These are phyloP conservation scores for Aquatica leii DNA, from an alignment of 2,888 invertebrate genomes.

Conservation along the genomic window DNA sequence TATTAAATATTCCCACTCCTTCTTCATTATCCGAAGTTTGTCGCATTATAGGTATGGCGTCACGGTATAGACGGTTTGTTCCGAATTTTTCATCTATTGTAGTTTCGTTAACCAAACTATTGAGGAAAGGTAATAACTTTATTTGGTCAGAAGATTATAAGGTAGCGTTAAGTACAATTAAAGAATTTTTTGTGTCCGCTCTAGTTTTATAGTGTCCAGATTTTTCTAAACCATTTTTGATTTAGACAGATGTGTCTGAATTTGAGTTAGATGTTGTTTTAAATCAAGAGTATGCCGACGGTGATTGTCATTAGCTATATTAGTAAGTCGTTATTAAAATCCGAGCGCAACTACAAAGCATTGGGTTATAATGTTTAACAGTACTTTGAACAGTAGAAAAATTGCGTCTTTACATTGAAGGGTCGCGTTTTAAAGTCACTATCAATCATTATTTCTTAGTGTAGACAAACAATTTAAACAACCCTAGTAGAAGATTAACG, in stretches of 20 bases:
- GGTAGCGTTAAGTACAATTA: conserved; percentile 18
- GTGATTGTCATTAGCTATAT: conserved; percentile 5
- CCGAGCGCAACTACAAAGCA: conserved; percentile 26
- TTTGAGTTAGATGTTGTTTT: conserved; percentile 12
- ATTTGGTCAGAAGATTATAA: conserved; percentile 19
- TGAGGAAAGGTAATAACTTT: conserved; percentile 27
- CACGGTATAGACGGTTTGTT: conserved; percentile 35
- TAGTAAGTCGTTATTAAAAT: conserved; percentile 15
- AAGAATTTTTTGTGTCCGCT: conserved; percentile 21
- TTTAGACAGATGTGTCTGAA: conserved; percentile 21
- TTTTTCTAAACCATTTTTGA: conserved; percentile 16
- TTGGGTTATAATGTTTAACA: conserved; percentile 15
- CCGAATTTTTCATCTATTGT: conserved; percentile 26
- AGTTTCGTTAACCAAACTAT: conserved; percentile 25
- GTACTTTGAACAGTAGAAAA: not conserved
- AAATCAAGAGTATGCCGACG: not conserved
- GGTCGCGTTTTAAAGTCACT: conserved; percentile 23
- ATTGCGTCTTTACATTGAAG: conserved; percentile 35
- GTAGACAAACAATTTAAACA: not conserved
- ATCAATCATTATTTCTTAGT: conserved; percentile 25
- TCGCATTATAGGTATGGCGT: conserved; percentile 34
- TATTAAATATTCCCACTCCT: conserved; percentile 28
- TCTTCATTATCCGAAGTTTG: conserved; percentile 32
- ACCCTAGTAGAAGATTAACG: conserved; percentile 26
- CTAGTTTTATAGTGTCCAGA: conserved; percentile 24